Base-by-base conservation (phyloP, 2,113 vertebrate genomes). In the Alligator sinensis region DNA sequence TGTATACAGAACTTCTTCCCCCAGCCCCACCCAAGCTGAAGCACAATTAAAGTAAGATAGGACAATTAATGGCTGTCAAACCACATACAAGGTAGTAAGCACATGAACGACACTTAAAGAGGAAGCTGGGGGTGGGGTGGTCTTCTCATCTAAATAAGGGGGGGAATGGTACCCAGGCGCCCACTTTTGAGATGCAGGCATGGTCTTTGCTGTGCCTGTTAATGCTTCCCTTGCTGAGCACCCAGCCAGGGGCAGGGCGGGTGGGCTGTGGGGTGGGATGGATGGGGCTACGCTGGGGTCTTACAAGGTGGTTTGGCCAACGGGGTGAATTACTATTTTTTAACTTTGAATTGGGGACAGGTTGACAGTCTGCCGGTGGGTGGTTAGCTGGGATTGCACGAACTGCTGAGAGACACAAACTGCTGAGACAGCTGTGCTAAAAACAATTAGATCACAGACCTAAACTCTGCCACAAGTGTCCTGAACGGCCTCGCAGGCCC, bases 1-100 rank as follows among this genome's bases (percentile, higher is more conserved):
- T 93, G 95, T 93, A 93, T 75, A 77, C 55, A 79, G 93, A 84
- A 25, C 81, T 78, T 61, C 54, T 91, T 80, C 78, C 77, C 13
- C 57, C 8, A 60, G 61, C 60, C 89, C 74, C 1, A 2, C 80
- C 86, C 87, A 82, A 1, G 0, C 86, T 58, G 94, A 86, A 93
- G 94, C 68, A 62, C 16, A 75, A 47, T 75, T 34, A 64, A 18
- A 58, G 74, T 80, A 79, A 60, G 86, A 86, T 81, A 77, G 13
- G 54, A 54, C 17, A 25, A 27, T 47, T 47, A 47, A 47, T 9
- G 47, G 47, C 47, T 54, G 66, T 80, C 38, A 61, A 61, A 68
- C 25, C 30, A 72, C 34, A 72, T 38, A 38, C 30, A 30, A 34
- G 11, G 38, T 12, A n/a, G 64, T 30, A 8, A 30, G 38, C 70